Evolutionary conservation across 2,888 invertebrate genomes (phyloP), one percentile per base, ranked within the genome.

Genomic region (Tinea trinotella): DNA sequence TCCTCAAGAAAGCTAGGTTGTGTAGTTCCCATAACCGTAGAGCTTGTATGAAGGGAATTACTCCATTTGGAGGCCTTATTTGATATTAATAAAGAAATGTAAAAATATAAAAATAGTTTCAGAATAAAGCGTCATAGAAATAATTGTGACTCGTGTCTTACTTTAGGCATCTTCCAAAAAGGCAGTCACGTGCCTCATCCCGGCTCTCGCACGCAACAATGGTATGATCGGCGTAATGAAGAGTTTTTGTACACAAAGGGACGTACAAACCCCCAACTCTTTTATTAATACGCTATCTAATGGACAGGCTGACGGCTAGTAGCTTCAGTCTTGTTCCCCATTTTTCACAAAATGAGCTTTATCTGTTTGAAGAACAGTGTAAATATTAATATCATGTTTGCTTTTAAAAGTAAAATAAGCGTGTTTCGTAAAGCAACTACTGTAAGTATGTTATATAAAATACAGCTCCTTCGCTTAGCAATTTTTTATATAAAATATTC

Each of bases 191-290:
- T 19, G 24, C 50, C 18, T 50, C 22, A 15, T 50, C 64, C 65
- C 67, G 64, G 65, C 64, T 24, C 44, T 48, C 44, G 61, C 70
- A 64, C 71, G 66, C 71, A 78, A 77, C 82, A 78, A 76, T 72
- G 74, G 75, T 71, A 70, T 77, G 80, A 81, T 82, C 78, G 70
- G 66, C 76, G 78, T 83, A 83, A 83, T 83, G 82, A 83, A 82
- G 79, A 82, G 80, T 79, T 82, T 52, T 74, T 74, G 75, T 72
- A 78, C 75, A 82, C 82, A 82, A 77, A 79, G 76, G 76, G 75
- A 65, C 65, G 67, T 66, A 60, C 70, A 52, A 49, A 55, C 56
- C 55, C 56, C 52, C 54, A 68, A 67, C 73, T 75, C 74, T 72
- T 71, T 76, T 80, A 81, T 78, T 82, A 80, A 79, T 77, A 72